Evolutionary conservation across 2,113 vertebrate species (phyloP), one percentile per base, ranked within the genome.

Genomic region (Turnix velox): DNA sequence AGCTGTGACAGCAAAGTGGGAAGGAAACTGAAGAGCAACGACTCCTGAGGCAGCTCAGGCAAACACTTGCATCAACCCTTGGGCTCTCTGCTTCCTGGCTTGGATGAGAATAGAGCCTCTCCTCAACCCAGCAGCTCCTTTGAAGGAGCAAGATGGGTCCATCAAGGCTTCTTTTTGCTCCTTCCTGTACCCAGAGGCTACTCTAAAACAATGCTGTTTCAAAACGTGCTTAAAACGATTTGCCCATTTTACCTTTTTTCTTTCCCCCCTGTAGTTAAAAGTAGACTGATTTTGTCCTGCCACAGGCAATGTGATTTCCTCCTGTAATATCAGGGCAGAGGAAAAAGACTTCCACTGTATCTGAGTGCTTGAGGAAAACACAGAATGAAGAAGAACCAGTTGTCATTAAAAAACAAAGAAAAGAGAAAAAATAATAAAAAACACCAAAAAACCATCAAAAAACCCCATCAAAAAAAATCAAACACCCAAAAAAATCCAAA

Each of bases 321-420:
- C 46, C 68, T 77, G 61, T 54, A 57, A 17, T 55, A 62, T 33
- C 59, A 81, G 59, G 72, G 54, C 63, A 74, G 57, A 78, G 87
- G 43, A 77, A 72, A 33, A 82, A 88, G 68, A 52, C 8, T 67
- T 74, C 88, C 5, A 0, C 45, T 85, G 4, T 61, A 16, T 79
- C 62, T 90, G 76, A 39, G 71, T 87, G 89, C 81, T 84, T 68
- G 48, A 95, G 66, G 71, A 92, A 72, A 91, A 84, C 43, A 37
- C 6, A 42, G 51, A 86, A 66, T n/a, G 66, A 73, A 73, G 79
- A n/a, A 94, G 51, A 75, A 78, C 28, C 33, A 37, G 67, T 54
- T 65, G 62, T 48, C 71, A 73, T 79, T 72, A 42, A n/a, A 67
- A 67, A 57, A 68, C 18, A 40, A 28, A 28, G n/a, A 58, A 6